Percentiles rank a stretch among this genome's conserved stretches.
Conservation (phyloP, 2,113 vertebrate species). For the Rhipidura dahli region DNA sequence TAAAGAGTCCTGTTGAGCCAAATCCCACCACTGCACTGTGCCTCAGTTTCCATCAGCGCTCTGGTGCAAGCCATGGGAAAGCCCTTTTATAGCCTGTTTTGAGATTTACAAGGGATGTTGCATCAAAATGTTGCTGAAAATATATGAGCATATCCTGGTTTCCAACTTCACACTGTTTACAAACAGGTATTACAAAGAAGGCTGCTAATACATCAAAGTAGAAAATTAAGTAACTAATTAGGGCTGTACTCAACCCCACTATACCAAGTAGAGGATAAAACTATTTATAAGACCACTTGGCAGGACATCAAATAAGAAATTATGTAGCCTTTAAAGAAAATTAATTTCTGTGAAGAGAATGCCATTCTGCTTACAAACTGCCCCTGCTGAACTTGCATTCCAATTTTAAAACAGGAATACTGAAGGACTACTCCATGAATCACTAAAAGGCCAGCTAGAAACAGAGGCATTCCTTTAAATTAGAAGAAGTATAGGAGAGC, state of each 20-base stretch:
- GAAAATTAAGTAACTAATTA: not conserved
- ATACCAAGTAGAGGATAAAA: not conserved
- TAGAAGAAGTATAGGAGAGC: not conserved
- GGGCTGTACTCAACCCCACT: not conserved
- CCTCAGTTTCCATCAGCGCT: not conserved
- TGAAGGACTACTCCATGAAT: not conserved
- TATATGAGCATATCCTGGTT: not conserved
- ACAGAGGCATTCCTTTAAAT: constrained; percentile 49
- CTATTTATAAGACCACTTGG: not conserved
- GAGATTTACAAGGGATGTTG: not conserved
- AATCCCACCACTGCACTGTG: not conserved
- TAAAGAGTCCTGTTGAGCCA: not conserved
- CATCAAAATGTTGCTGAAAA: not conserved
- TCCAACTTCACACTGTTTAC: not conserved
- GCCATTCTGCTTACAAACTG: not conserved
- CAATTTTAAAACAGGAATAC: not conserved
- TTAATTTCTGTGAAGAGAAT: not conserved
- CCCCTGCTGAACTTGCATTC: not conserved
- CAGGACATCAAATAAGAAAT: not conserved
- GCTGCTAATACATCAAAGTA: not conserved
- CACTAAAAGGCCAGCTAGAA: constrained; percentile 11
- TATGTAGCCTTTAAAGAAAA: not conserved
- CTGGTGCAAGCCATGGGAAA: not conserved
- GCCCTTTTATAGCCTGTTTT: not conserved
- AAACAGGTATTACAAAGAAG: not conserved